Evolutionary conservation across 2,888 invertebrate genomes (phyloP).

Genomic region (Drosophila lacicola): DNA sequence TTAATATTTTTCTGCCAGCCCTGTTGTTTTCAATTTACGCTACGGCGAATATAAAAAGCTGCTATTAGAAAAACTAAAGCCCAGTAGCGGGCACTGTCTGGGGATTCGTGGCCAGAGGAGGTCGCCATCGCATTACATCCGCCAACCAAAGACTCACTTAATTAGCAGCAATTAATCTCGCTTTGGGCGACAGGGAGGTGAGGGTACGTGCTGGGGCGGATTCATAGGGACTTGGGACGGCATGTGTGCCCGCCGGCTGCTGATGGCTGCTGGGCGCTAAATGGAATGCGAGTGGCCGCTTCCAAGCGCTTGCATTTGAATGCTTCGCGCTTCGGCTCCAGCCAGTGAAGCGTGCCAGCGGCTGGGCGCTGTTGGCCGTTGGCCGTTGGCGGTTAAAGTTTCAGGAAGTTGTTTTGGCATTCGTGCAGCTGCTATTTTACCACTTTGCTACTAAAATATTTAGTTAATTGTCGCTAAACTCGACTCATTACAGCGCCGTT

Average conservation of each 20-base stretch:
- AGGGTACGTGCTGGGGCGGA: conserved; percentile 5
- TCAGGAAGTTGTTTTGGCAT: conserved; percentile 37
- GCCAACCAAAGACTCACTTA: conserved; percentile 41
- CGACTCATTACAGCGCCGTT: conserved; percentile 42
- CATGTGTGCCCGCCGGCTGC: conserved; percentile 13
- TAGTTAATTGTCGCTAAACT: conserved; percentile 48
- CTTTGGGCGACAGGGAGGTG: not conserved
- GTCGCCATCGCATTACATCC: conserved; percentile 23
- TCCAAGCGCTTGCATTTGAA: conserved; percentile 21
- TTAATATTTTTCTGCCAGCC: too few relatives aligned
- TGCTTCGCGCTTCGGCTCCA: conserved; percentile 9
- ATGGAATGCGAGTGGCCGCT: conserved; percentile 21
- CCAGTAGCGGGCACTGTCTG: conserved; percentile 24
- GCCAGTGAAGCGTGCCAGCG: conserved; percentile 36
- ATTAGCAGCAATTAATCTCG: conserved; percentile 69
- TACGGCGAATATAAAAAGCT: conserved; percentile 28
- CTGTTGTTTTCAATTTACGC: conserved; percentile 44
- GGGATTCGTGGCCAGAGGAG: conserved; percentile 26
- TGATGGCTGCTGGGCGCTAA: conserved; percentile 26
- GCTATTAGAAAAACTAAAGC: conserved; percentile 15
- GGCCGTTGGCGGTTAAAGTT: not conserved
- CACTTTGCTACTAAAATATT: conserved; percentile 31
- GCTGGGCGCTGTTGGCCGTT: not conserved
- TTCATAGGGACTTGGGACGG: conserved; percentile 12
- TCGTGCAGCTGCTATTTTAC: conserved; percentile 21